A percentile compares a stretch with the other conserved stretches of the same genome.
Conservation (phyloP, 2,113 vertebrate genomes). For the Mobula birostris region DNA sequence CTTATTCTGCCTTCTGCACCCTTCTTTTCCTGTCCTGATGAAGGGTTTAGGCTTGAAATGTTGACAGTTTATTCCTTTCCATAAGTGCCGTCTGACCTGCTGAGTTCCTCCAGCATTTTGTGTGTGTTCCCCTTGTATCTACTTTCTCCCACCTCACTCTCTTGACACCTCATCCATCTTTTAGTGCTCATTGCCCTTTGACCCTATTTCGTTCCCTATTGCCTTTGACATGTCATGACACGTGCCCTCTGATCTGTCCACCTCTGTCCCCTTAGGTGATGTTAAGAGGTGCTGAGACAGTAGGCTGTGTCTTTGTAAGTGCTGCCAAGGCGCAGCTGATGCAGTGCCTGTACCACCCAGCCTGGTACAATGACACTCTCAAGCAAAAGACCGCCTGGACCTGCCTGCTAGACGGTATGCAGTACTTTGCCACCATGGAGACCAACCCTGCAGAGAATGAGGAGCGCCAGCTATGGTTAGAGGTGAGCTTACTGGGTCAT, state of each 20-base stretch:
- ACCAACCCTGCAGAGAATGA: slow-evolving; percentile 77
- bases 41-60: too few relatives aligned
- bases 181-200: not conserved
- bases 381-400: slow-evolving; percentile 98
- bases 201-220: not conserved
- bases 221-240: not conserved
- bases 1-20: not conserved
- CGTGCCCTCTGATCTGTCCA: not conserved
- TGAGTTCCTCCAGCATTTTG: too few relatives aligned
- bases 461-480: slow-evolving; percentile 85
- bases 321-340: slow-evolving; percentile 90
- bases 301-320: slow-evolving; percentile 89
- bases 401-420: slow-evolving; percentile 91
- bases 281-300: slow-evolving; percentile 85
- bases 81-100: too few relatives aligned
- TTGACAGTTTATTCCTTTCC: too few relatives aligned
- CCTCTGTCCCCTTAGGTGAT: slow-evolving; percentile 69
- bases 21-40: not conserved
- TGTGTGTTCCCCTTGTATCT: too few relatives aligned
- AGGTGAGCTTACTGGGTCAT: slow-evolving; percentile 55
- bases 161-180: not conserved
- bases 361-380: slow-evolving; percentile 89
- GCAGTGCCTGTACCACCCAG: slow-evolving; percentile 89
- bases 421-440: slow-evolving; percentile 97
- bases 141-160: not conserved